A percentile compares a stretch with the other conserved stretches of the same genome.
Conservation (phyloP, 2,797 vertebrate genomes). For the Myotis findleyi region DNA sequence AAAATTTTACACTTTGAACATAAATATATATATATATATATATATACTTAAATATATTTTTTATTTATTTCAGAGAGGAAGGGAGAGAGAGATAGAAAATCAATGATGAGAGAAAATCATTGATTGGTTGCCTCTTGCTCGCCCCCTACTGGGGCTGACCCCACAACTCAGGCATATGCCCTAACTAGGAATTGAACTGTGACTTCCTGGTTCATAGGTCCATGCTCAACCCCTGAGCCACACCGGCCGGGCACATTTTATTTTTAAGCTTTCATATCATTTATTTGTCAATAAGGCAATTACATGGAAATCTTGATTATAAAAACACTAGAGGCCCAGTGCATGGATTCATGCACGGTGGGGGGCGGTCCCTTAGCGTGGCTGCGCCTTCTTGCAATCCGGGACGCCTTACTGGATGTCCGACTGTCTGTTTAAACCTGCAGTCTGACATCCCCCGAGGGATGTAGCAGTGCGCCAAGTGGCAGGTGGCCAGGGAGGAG, state of each 20-base stretch:
- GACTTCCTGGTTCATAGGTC: neutral
- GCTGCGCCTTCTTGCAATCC: too few species aligned
- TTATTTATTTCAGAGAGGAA: neutral
- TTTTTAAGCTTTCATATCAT: slow-evolving; percentile 29
- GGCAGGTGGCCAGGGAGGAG: too few species aligned
- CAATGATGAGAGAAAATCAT: neutral
- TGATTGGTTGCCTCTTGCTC: neutral
- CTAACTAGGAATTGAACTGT: neutral
- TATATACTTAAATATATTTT: neutral
- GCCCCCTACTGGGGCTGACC: neutral
- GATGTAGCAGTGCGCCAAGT: too few species aligned
- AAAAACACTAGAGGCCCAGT: neutral
- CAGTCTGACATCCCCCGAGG: too few species aligned
- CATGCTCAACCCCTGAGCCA: neutral
- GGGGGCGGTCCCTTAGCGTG: too few species aligned
- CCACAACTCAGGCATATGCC: neutral
- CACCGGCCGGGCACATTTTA: neutral
- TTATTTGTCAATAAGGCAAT: neutral
- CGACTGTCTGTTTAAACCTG: too few species aligned
- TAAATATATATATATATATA: neutral
- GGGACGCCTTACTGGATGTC: too few species aligned
- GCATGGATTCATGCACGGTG: too few species aligned
- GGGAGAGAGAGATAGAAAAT: neutral
- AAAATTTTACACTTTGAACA: neutral
- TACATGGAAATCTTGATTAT: neutral